A percentile compares a stretch with the other conserved stretches of the same genome.
phyloP scores from a whole-genome alignment of 1,140 invertebrate species.

The Drosophila paulistorum region DNA sequence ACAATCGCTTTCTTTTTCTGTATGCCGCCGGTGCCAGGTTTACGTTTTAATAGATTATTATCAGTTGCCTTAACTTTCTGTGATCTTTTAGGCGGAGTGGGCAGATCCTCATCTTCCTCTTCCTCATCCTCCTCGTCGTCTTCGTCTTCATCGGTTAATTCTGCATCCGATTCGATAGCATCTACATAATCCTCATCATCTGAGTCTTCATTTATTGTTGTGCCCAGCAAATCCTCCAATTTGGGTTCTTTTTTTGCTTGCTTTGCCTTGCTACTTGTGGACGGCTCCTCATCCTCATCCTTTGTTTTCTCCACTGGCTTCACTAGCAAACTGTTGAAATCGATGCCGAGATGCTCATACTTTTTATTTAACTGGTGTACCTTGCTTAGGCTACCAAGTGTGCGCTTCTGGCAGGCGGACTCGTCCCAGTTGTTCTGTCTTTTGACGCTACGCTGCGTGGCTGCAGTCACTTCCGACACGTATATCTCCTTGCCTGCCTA shows the following conservation, averaged over 20 bases:
- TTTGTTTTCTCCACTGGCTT: slow-evolving; percentile 53
- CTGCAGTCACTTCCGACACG: slow-evolving; percentile 62
- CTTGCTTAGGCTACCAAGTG: slow-evolving; percentile 53
- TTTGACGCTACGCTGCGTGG: slow-evolving; percentile 55
- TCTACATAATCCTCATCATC: slow-evolving; percentile 74
- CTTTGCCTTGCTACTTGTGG: slow-evolving; percentile 31
- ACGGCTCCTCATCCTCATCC: slow-evolving; percentile 5
- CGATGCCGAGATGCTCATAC: slow-evolving; percentile 69
- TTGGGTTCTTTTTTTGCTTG: slow-evolving; percentile 40
- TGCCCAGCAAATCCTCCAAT: slow-evolving; percentile 69
- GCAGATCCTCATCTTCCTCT: slow-evolving; percentile 42
- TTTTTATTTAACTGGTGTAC: slow-evolving; percentile 65
- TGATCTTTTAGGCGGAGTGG: slow-evolving; percentile 39
- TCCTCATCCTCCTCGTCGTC: slow-evolving; percentile 3
- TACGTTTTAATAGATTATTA: slow-evolving; percentile 56
- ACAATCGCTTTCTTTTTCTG: slow-evolving; percentile 57
- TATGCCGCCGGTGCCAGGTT: slow-evolving; percentile 61
- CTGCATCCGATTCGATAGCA: neutral
- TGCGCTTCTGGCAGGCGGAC: slow-evolving; percentile 69
- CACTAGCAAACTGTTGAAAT: slow-evolving; percentile 61
- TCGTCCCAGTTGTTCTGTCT: slow-evolving; percentile 72
- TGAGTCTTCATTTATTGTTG: slow-evolving; percentile 75
- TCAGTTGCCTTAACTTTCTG: slow-evolving; percentile 34
- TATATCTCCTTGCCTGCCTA: slow-evolving; percentile 73
- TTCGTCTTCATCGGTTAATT: slow-evolving; percentile 15